Evolutionary conservation across 2,888 invertebrate genomes (phyloP).

Genomic region (Xestia rhomboidea): DNA sequence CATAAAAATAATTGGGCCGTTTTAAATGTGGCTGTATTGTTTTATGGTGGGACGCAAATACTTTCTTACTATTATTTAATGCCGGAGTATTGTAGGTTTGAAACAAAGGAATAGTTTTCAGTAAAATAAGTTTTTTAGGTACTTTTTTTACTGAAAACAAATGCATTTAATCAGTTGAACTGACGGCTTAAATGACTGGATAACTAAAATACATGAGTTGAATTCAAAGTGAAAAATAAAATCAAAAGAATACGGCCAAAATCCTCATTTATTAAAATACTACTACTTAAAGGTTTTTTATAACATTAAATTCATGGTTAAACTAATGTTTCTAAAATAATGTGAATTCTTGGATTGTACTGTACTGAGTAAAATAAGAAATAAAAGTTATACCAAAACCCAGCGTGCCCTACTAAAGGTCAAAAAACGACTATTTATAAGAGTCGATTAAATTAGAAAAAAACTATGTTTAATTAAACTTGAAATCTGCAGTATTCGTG

Average conservation of each 20-base stretch:
- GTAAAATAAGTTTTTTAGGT: not conserved
- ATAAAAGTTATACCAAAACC: not conserved
- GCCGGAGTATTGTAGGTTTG: not conserved
- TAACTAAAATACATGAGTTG: not conserved
- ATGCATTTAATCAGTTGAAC: not conserved
- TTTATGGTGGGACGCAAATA: conserved; percentile 8
- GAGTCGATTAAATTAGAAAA: not conserved
- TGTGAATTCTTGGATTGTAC: not conserved
- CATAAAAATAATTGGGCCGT: conserved; percentile 52
- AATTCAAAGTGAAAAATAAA: not conserved
- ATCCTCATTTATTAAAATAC: not conserved
- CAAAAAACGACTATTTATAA: not conserved
- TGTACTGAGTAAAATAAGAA: not conserved
- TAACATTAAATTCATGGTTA: not conserved
- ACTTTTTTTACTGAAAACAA: not conserved
- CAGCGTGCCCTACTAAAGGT: not conserved
- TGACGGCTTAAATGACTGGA: too few species aligned
- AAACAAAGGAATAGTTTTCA: not conserved
- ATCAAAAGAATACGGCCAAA: not conserved
- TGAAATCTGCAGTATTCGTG: conserved; percentile 70
- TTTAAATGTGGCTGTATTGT: conserved; percentile 34
- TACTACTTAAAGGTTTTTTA: not conserved
- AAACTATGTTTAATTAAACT: conserved; percentile 58
- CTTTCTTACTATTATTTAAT: conserved; percentile 11
- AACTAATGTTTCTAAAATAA: not conserved